These are phyloP conservation scores for Agrochola lychnidis DNA, from an alignment of 2,888 invertebrate species.

Conservation along the genomic window DNA sequence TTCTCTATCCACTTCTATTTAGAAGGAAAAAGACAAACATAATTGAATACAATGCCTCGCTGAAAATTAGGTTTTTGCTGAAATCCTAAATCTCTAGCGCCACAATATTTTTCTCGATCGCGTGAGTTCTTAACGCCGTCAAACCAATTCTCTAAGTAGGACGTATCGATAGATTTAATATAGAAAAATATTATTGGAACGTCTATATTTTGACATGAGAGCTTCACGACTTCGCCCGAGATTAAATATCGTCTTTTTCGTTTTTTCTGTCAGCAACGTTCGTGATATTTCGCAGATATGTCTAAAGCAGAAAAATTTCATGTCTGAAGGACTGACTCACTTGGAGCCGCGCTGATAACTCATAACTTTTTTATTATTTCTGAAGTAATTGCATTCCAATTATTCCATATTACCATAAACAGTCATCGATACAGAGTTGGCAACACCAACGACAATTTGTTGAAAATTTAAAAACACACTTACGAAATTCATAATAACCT, in stretches of 20 bases:
- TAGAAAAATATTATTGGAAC: not conserved
- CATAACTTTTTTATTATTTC: not conserved
- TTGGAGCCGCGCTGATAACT: not conserved
- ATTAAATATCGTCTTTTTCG: slow-evolving; percentile 20
- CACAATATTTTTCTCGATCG: not conserved
- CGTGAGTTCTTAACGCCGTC: not conserved
- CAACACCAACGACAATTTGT: slow-evolving; percentile 48
- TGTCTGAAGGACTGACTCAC: not conserved
- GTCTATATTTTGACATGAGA: slow-evolving; percentile 3
- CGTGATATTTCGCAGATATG: not conserved
- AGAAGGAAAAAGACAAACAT: slow-evolving; percentile 3
- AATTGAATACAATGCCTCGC: not conserved
- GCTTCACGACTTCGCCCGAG: not conserved
- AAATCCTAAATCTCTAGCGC: not conserved
- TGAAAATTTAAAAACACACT: slow-evolving; percentile 37
- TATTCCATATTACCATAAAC: slow-evolving; percentile 32
- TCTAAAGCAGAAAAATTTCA: slow-evolving; percentile 3
- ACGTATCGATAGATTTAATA: not conserved
- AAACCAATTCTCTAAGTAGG: not conserved
- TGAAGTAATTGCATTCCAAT: slow-evolving; percentile 29
- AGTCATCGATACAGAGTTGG: slow-evolving; percentile 23
- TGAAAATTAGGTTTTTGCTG: not conserved
- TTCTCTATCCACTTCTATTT: not conserved
- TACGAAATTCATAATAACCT: slow-evolving; percentile 56
- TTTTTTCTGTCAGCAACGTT: slow-evolving; percentile 9